Percentiles rank a stretch among this genome's conserved stretches.
Evolutionary conservation across 2,113 vertebrate genomes (phyloP).

Genomic region (Solea senegalensis): DNA sequence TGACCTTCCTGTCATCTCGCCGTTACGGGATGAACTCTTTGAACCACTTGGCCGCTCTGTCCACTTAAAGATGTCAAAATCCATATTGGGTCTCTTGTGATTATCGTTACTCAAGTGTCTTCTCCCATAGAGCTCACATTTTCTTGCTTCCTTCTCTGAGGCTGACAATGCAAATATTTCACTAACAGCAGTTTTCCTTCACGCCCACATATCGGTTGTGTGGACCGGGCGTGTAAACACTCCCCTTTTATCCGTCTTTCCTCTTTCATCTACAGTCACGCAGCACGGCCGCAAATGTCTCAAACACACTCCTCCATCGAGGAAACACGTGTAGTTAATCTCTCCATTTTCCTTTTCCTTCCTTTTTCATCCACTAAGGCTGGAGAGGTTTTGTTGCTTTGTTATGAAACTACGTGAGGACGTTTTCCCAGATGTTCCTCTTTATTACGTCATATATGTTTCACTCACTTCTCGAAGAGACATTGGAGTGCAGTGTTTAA

Average conservation of each 20-base stretch:
- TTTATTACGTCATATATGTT: no score
- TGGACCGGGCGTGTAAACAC: slow-evolving; percentile 19
- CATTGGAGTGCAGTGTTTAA: neutral
- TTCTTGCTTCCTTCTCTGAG: neutral
- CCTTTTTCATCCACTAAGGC: neutral
- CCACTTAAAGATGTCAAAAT: slow-evolving; percentile 31
- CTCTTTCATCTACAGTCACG: neutral
- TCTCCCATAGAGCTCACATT: neutral
- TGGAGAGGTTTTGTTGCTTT: no score
- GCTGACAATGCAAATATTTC: slow-evolving; percentile 22
- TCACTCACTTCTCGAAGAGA: no score
- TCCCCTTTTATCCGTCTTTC: neutral
- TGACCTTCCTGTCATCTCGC: slow-evolving; percentile 53
- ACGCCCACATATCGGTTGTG: slow-evolving; percentile 29
- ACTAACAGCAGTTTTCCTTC: slow-evolving; percentile 23
- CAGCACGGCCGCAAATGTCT: neutral
- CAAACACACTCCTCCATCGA: neutral
- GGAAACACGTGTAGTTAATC: no score
- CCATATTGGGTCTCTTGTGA: slow-evolving; percentile 7
- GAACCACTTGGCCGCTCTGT: slow-evolving; percentile 3
- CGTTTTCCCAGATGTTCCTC: no score
- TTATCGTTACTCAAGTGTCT: slow-evolving; percentile 2
- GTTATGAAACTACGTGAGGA: no score
- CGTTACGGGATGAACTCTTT: slow-evolving; percentile 40
- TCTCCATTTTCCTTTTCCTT: neutral